Evolutionary conservation across 1,140 invertebrate genomes (phyloP), one percentile per base, ranked within the genome.

Genomic region (Meteorus sp.): DNA sequence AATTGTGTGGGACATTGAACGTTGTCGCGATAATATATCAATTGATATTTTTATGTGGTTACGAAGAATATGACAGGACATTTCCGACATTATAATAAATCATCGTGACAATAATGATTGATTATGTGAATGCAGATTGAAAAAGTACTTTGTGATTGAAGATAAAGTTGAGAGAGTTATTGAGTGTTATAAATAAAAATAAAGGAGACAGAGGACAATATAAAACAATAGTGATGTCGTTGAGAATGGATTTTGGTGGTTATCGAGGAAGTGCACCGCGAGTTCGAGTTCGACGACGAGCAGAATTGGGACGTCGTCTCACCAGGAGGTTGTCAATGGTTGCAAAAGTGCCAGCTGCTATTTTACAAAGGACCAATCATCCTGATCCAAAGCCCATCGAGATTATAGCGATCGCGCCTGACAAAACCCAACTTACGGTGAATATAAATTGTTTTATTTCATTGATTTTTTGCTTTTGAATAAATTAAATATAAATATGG

Each of bases 311-410:
- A 8, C 72, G 79, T 43, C 72, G 76, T 51, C 70, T 83, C 56
- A 81, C 79, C 56, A 74, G 81, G 58, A 75, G 81, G 35, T 60
- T 83, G n/a, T 82, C 81, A 7, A 65, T 83, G 48, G 80, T 83
- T 41, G 70, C 81, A 9, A 80, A 78, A 57, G 74, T 82, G 59
- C 81, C 81, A 15, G 80, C 75, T 37, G 74, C 81, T 39, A 74
- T 83, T 52, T 63, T 81, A 11, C 72, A 73, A 41, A 73, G 72
- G 33, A 69, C 67, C 9, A 64, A 66, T 61, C 68, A 71, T 5
- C 70, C 73, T 35, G 72, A 76, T 20, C 71, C 66, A 2, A 65
- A 66, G 37, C 43, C 72, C 23, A 64, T 82, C 55, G 81, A 82
- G 57, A 77, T 82, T 31, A 82, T 78, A 4, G 75, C 79, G 9